These are phyloP conservation scores for Acropternis orthonyx DNA, from an alignment of 2,797 vertebrate genomes.

Conservation along the genomic window DNA sequence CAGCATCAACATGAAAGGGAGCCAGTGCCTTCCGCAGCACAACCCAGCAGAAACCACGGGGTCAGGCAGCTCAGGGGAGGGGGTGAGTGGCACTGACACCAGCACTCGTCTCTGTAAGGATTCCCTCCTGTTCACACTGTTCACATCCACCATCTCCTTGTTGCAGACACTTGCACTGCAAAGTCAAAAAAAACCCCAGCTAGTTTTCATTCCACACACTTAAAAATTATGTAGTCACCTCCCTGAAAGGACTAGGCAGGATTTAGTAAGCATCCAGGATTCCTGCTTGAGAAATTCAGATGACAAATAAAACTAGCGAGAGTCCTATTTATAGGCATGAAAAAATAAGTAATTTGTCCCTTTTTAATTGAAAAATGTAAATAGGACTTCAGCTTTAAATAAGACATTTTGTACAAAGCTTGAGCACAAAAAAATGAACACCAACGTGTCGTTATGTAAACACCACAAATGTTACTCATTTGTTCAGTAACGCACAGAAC, in stretches of 20 bases:
- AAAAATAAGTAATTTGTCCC: slow-evolving; percentile 64
- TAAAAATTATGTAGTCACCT: neutral
- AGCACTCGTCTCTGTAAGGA: neutral
- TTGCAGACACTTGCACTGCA: neutral
- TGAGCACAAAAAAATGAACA: slow-evolving; percentile 64
- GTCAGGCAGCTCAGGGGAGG: neutral
- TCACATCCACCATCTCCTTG: neutral
- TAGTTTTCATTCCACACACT: neutral
- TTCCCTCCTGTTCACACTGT: accelerated
- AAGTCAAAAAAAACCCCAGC: neutral
- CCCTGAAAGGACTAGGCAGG: neutral
- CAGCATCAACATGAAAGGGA: accelerated
- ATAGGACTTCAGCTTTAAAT: slow-evolving; percentile 70
- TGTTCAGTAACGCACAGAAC: slow-evolving; percentile 29
- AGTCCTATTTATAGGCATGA: slow-evolving; percentile 53
- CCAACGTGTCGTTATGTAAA: slow-evolving; percentile 50
- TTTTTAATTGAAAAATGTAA: slow-evolving; percentile 71
- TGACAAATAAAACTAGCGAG: slow-evolving; percentile 38
- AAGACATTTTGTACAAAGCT: slow-evolving; percentile 69
- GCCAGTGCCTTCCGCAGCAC: neutral
- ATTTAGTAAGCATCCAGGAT: neutral
- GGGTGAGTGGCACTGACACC: neutral
- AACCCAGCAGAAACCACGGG: accelerated
- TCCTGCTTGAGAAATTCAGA: neutral
- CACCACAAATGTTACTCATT: slow-evolving; percentile 42